Conservation (phyloP, 1,140 invertebrate species). For the Calycopis cecrops region DNA sequence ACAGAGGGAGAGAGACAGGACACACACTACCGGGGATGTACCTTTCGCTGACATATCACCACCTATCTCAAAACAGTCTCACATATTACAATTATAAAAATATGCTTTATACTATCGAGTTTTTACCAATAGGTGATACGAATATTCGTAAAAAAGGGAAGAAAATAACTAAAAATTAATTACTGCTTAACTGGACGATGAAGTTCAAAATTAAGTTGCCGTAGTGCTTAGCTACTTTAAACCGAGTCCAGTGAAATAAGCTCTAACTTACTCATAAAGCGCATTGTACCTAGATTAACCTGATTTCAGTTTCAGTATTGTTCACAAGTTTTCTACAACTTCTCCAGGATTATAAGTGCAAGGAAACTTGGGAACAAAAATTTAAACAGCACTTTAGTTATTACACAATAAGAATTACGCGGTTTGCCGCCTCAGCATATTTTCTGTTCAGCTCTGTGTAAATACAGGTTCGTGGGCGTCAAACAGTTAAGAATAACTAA, state of each 20-base stretch:
- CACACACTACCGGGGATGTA: too few relatives aligned
- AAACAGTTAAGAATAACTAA: too few relatives aligned
- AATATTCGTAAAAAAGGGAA: too few relatives aligned
- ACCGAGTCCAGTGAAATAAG: background rate
- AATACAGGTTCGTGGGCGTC: too few relatives aligned
- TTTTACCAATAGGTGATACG: too few relatives aligned
- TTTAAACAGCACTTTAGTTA: slow-evolving; percentile 7
- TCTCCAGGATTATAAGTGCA: slow-evolving; percentile 1
- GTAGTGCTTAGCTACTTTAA: background rate
- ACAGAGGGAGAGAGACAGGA: too few relatives aligned
- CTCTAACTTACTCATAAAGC: background rate
- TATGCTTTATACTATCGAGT: too few relatives aligned
- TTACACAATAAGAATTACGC: background rate
- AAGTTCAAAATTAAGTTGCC: background rate
- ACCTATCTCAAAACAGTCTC: too few relatives aligned
- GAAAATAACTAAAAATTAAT: too few relatives aligned
- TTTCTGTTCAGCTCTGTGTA: background rate
- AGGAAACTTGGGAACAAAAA: background rate
- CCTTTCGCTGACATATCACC: too few relatives aligned
- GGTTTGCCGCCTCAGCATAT: background rate
- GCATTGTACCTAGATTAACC: slow-evolving; percentile 2
- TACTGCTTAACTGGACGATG: background rate
- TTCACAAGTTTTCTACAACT: background rate
- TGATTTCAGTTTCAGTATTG: slow-evolving; percentile 4
- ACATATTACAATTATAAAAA: too few relatives aligned